Base-by-base conservation (phyloP, 2,113 vertebrate species). In the Pseudorhombus dupliciocellatus region DNA sequence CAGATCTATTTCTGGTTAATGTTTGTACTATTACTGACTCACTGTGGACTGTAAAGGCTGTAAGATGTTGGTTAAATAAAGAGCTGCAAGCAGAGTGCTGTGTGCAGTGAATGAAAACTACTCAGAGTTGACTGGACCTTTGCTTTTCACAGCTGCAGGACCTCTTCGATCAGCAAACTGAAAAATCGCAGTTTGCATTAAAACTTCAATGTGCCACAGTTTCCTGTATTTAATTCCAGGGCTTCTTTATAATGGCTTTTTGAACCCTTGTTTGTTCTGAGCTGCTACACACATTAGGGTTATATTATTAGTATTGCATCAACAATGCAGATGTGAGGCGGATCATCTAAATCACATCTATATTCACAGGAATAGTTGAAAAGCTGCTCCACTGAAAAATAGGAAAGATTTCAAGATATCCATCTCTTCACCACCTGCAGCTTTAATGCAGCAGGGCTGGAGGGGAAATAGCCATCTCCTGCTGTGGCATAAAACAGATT, bases 341-440 rank as follows among this genome's bases (percentile, higher is more conserved):
- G 9, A 15, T 51, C n/a, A n/a, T 58, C 76, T n/a, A 61, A 75
- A 44, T 52, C 37, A 53, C 46, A 72, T 83, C 71, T 70, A 66
- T 79, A 75, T 80, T 84, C 65, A 73, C 53, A 34, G 56, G 30
- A 62, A 69, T 55, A 12, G 21, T 59, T 42, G 34, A 74, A 64
- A 70, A 73, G 53, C 62, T 64, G 66, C 58, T 70, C 44, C 30
- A 31, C 12, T 37, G 46, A 62, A 58, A 72, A 48, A 53, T 15
- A 18, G 66, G 34, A 31, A 74, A 48, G 48, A 73, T 79, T 77
- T 83, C 21, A 37, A 73, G 69, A 76, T 74, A 75, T 76, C 58
- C 68, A 73, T 76, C 52, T 76, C 73, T 70, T 74, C 61, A 61
- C 66, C 75, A 72, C 77, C 76, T 79, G 79, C 86, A 79, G 83